phyloP scores from a whole-genome alignment of 2,113 vertebrate genomes.

The Scalopus aquaticus region DNA sequence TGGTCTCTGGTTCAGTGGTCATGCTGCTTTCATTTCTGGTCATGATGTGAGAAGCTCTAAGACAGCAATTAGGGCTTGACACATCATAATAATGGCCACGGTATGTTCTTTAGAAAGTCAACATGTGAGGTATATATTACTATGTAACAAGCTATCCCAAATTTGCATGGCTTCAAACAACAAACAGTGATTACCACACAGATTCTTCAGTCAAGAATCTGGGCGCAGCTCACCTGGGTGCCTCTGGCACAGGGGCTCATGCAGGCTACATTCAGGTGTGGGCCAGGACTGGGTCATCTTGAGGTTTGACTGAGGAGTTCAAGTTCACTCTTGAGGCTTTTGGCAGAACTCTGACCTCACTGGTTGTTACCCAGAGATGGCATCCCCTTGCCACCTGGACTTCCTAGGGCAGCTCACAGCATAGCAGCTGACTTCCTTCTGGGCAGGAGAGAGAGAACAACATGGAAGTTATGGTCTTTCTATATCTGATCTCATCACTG shows the following conservation, averaged over 20 bases:
- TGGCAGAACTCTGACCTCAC: not conserved
- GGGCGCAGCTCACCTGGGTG: not conserved
- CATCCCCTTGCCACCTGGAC: not conserved
- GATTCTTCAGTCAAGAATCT: not conserved
- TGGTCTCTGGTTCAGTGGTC: accelerated
- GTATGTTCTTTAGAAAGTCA: not conserved
- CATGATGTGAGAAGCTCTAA: not conserved
- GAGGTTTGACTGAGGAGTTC: not conserved
- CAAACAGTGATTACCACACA: not conserved
- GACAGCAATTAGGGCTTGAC: not conserved
- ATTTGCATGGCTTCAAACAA: not conserved
- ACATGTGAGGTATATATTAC: not conserved
- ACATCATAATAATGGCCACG: not conserved
- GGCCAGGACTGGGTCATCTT: not conserved
- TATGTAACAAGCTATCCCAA: not conserved
- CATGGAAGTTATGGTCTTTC: not conserved
- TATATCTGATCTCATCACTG: not conserved
- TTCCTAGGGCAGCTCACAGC: not conserved
- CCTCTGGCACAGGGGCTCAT: not conserved
- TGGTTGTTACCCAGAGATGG: not conserved
- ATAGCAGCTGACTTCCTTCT: not conserved
- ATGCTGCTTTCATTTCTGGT: not conserved
- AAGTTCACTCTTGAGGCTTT: not conserved
- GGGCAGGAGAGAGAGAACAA: not conserved
- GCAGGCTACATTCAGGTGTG: not conserved